phyloP scores from a whole-genome alignment of 2,113 vertebrate species.

The Mesocricetus auratus region DNA sequence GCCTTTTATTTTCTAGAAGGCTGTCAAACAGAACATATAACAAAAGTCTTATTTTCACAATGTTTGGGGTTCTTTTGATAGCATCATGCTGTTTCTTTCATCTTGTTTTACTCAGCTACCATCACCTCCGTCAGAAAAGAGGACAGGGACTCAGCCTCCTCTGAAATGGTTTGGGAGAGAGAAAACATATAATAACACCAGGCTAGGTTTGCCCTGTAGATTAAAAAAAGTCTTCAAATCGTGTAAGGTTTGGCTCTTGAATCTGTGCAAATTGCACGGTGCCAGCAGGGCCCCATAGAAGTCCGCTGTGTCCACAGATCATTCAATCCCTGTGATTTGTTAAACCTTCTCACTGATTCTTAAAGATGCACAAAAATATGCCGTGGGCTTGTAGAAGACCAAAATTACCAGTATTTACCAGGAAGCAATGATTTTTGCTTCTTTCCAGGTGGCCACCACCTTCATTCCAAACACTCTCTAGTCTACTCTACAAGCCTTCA shows the following conservation, averaged over 20 bases:
- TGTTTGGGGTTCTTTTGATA: conserved; percentile 30
- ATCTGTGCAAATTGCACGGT: accelerated
- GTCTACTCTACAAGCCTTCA: not conserved
- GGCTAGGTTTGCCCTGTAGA: not conserved
- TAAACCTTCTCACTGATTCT: accelerated
- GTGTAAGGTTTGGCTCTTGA: accelerated
- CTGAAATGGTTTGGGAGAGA: not conserved
- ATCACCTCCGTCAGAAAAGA: conserved; percentile 53
- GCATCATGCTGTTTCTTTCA: not conserved
- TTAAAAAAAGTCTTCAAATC: not conserved
- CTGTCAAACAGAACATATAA: not conserved
- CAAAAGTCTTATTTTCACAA: conserved; percentile 20
- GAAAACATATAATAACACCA: conserved; percentile 11
- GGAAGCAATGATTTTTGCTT: not conserved
- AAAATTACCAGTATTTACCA: not conserved
- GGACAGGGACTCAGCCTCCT: not conserved
- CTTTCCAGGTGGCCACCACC: accelerated
- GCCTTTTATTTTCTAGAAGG: conserved; percentile 12
- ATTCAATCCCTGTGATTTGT: accelerated
- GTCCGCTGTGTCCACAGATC: accelerated
- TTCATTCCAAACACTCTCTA: not conserved
- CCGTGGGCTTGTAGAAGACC: not conserved
- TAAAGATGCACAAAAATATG: not conserved
- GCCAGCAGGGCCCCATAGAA: accelerated
- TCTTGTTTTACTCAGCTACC: not conserved